A percentile compares a stretch with the other conserved stretches of the same genome.
Evolutionary conservation across 2,797 vertebrate genomes (phyloP).

Genomic region (Rhinoraja longicauda): DNA sequence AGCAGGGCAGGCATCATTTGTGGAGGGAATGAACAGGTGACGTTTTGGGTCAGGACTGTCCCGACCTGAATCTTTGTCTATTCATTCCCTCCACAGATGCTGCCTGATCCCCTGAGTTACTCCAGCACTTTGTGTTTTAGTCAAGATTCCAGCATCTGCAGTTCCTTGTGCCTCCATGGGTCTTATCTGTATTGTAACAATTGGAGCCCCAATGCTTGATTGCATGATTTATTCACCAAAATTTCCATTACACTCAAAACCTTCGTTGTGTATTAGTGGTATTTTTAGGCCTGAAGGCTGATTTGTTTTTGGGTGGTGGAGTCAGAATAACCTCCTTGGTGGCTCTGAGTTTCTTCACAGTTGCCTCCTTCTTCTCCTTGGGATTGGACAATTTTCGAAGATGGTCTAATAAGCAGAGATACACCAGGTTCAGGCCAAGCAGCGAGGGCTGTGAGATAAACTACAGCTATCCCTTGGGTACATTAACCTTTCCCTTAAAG

Average conservation of each 20-base stretch:
- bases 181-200: background rate
- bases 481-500: background rate
- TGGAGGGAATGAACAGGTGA: too few species aligned
- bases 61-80: too few species aligned
- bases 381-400: conserved; percentile 44
- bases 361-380: background rate
- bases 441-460: too few species aligned
- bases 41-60: too few species aligned
- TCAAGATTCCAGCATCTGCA: too few species aligned
- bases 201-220: background rate
- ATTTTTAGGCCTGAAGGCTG: conserved; percentile 38
- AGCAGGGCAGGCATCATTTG: too few species aligned
- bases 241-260: background rate
- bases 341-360: conserved; percentile 21
- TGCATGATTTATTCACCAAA: background rate
- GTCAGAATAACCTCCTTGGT: conserved; percentile 37
- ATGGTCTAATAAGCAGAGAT: conserved; percentile 37
- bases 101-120: too few species aligned
- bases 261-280: background rate
- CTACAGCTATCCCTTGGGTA: background rate
- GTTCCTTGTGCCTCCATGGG: background rate
- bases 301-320: conserved; percentile 34
- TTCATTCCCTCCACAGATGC: too few species aligned
- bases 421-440: background rate
- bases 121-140: too few species aligned